Evolutionary conservation across 2,797 vertebrate species (phyloP).

Genomic region (Lepus townsendii): DNA sequence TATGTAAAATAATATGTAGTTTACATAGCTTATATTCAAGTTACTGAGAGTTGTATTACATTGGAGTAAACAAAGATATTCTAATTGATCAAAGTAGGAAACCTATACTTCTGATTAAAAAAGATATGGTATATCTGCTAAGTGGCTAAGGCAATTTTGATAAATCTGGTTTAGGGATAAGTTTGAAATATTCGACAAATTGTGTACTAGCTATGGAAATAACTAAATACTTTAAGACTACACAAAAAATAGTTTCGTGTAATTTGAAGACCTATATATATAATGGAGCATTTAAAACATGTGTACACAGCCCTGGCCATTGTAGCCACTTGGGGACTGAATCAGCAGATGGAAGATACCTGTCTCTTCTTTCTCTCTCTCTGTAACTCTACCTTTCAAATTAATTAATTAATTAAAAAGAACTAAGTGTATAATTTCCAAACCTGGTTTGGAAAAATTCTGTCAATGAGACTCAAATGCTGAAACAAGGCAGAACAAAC

Average conservation of each 20-base stretch:
- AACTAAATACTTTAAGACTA: not conserved
- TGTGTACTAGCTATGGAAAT: not conserved
- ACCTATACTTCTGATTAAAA: not conserved
- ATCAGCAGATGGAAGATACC: too few relatives aligned
- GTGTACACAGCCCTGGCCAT: too few relatives aligned
- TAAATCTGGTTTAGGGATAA: not conserved
- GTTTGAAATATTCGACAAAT: not conserved
- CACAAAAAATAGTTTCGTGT: not conserved
- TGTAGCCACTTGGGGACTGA: too few relatives aligned
- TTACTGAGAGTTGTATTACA: not conserved
- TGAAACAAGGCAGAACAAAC: not conserved
- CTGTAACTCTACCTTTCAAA: not conserved
- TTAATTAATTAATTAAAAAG: too few relatives aligned
- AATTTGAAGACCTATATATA: not conserved
- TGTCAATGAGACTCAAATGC: not conserved
- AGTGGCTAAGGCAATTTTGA: not conserved
- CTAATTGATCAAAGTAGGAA: not conserved
- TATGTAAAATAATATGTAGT: too few relatives aligned
- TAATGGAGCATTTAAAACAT: not conserved
- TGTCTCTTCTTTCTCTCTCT: too few relatives aligned
- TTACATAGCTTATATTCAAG: not conserved
- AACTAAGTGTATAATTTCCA: not conserved
- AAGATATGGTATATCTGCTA: not conserved
- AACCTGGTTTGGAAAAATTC: not conserved
- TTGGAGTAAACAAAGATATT: not conserved